Base-by-base conservation (phyloP, 2,888 invertebrate genomes). In the Aproaerema taeniolella region DNA sequence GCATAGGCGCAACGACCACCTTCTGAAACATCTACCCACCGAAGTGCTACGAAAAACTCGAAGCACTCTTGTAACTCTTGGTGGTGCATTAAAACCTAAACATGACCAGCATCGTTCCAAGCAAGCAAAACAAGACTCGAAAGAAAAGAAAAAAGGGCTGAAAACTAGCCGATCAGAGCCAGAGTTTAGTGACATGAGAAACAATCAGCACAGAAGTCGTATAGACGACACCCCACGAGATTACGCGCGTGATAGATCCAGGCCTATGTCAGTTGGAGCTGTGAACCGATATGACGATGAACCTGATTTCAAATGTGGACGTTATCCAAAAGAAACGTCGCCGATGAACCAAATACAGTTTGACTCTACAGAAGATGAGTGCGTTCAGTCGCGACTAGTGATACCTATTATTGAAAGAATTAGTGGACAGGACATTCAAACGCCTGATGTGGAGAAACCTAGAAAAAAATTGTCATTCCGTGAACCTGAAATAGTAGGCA, bases 391-490 rank as follows among this genome's bases (percentile, higher is more conserved):
- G 9, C 74, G 79, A 10, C 62, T 86, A 6, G 70, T 78, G 45
- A 68, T 85, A 50, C 85, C 86, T 3, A 67, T 73, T 29, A 48
- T 69, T 53, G 74, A 87, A 63, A 88, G 70, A 77, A 77, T 60
- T 53, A 29, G 13, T 29, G 10, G 10, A 4, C 69, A 66, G 49
- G 83, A 83, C 25, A 50, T 65, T 13, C 65, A 65, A 31, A 50
- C 55, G 38, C 73, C 61, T 31, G 87, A 86, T 33, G 45, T 54
- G 14, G 91, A 89, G 61, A 85, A 91, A 53, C 94, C 95, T 0
- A 88, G 95, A 39, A 96, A 96, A 71, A 96, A 95, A 69, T 80
- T 96, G 8, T 95, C 95, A 6, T 96, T 96, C 74, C 91, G 94
- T 44, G 95, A 95, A 60, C 95, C 95, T 2, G 94, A 94, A 76